These are phyloP conservation scores for Drosophila nigritarsus DNA, from an alignment of 2,888 invertebrate species.

Conservation along the genomic window DNA sequence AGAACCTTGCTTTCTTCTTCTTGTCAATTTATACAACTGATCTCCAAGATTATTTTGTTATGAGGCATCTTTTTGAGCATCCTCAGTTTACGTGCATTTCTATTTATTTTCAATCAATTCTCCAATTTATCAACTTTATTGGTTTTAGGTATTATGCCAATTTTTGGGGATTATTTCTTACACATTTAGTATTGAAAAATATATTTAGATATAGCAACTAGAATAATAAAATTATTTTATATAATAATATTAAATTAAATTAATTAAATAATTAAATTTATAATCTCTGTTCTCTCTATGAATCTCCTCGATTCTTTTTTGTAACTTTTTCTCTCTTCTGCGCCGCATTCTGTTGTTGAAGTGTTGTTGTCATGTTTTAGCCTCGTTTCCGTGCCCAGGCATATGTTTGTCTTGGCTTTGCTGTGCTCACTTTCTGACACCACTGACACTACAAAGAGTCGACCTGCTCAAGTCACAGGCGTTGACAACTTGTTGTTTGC, in stretches of 20 bases:
- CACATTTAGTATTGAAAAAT: no score
- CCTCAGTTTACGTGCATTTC: no score
- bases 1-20: background rate
- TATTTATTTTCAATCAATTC: background rate
- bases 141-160: rapidly evolving
- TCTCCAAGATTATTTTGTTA: background rate
- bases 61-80: background rate
- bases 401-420: conserved; percentile 51
- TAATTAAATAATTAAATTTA: no score
- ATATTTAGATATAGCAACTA: background rate
- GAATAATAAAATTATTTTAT: no score
- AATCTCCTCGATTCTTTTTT: background rate
- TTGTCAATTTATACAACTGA: background rate
- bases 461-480: conserved; percentile 35
- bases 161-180: background rate
- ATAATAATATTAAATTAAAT: no score
- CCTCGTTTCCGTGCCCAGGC: conserved; percentile 61
- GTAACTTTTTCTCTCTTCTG: background rate
- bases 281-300: background rate
- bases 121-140: background rate
- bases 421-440: conserved; percentile 47
- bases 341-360: conserved; percentile 27
- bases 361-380: conserved; percentile 41
- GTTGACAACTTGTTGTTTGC: conserved; percentile 59
- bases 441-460: conserved; percentile 45